Conservation (phyloP, 2,888 invertebrate genomes). For the Slavum lentiscoides region DNA sequence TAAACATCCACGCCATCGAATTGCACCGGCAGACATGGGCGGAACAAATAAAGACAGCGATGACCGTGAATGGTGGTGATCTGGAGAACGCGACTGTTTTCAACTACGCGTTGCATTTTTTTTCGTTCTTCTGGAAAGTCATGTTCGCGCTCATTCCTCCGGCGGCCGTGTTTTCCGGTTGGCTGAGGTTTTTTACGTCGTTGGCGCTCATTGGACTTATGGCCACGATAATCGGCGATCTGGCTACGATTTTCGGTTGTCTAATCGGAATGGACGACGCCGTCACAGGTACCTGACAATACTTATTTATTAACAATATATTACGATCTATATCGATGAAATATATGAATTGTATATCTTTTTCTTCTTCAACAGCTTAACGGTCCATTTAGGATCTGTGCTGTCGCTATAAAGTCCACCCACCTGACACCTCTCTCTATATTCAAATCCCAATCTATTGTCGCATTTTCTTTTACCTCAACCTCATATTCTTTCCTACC, state of each 20-base stretch:
- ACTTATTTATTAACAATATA: too few species aligned
- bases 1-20: slow-evolving; percentile 63
- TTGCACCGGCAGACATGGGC: slow-evolving; percentile 63
- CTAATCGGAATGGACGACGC: slow-evolving; percentile 63
- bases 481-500: too few species aligned
- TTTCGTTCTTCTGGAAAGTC: slow-evolving; percentile 65
- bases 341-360: too few species aligned
- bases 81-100: slow-evolving; percentile 63
- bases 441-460: too few species aligned
- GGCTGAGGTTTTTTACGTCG: slow-evolving; percentile 65
- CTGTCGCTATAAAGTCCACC: too few species aligned
- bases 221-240: slow-evolving; percentile 66
- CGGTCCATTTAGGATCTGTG: too few species aligned
- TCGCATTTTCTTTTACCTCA: too few species aligned
- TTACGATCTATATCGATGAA: too few species aligned
- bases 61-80: slow-evolving; percentile 67
- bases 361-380: too few species aligned
- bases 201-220: slow-evolving; percentile 64
- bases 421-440: too few species aligned
- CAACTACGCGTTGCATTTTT: slow-evolving; percentile 66
- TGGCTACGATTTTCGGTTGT: slow-evolving; percentile 67
- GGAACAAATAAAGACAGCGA: slow-evolving; percentile 64
- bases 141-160: slow-evolving; percentile 61
- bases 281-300: slow-evolving; percentile 60
- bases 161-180: slow-evolving; percentile 64